These are phyloP conservation scores for Drosophila equinoxialis DNA, from an alignment of 1,140 invertebrate species.

Conservation along the genomic window DNA sequence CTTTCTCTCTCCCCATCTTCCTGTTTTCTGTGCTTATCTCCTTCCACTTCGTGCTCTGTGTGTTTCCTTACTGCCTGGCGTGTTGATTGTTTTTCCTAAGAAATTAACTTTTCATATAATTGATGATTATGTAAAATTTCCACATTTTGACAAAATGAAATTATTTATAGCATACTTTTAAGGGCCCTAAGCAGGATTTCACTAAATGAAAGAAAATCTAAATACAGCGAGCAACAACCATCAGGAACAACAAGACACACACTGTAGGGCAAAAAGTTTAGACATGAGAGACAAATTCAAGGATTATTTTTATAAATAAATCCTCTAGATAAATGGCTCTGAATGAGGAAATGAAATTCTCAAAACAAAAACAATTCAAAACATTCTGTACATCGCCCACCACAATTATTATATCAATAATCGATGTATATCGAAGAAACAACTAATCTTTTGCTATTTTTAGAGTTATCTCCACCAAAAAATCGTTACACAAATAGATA, in stretches of 20 bases:
- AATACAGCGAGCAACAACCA: background rate
- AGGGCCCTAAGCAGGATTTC: constrained; percentile 8
- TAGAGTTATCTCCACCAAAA: no score
- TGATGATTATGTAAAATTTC: constrained; percentile 11
- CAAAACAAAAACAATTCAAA: no score
- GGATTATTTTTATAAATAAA: background rate
- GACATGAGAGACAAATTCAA: background rate
- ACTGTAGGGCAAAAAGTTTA: background rate
- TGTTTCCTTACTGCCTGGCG: background rate
- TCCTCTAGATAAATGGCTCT: no score
- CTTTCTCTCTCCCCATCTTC: background rate
- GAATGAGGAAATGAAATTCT: no score
- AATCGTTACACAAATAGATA: no score
- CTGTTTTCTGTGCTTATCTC: background rate
- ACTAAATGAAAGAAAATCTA: constrained; percentile 2
- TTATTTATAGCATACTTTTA: constrained; percentile 13
- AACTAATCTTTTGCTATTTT: no score
- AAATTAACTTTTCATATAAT: constrained; percentile 17
- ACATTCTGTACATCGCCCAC: no score
- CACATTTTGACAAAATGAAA: constrained; percentile 1
- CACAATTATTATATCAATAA: no score
- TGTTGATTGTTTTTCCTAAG: constrained; percentile 3
- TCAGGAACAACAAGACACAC: background rate
- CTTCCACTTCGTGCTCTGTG: background rate
- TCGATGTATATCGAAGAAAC: no score